Evolutionary conservation across 2,113 vertebrate species (phyloP).

Genomic region (Silurus asotus): DNA sequence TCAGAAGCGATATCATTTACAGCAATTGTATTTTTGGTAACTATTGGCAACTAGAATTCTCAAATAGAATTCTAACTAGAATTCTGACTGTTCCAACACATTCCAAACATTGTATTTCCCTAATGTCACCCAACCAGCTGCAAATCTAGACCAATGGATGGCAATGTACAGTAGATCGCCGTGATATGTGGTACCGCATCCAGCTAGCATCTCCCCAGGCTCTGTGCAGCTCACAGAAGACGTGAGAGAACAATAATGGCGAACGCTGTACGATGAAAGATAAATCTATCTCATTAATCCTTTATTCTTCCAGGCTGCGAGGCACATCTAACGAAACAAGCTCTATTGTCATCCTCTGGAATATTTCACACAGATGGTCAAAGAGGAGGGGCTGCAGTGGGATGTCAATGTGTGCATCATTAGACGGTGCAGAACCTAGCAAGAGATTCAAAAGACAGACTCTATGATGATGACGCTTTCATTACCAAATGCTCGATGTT

Average conservation of each 20-base stretch:
- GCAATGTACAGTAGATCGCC: slow-evolving; percentile 32
- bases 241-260: slow-evolving; percentile 69
- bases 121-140: neutral
- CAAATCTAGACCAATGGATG: slow-evolving; percentile 46
- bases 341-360: slow-evolving; percentile 60
- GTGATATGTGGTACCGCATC: slow-evolving; percentile 67
- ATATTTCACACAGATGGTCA: slow-evolving; percentile 71
- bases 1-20: neutral
- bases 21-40: neutral
- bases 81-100: neutral
- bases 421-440: slow-evolving; percentile 61
- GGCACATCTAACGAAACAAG: slow-evolving; percentile 67
- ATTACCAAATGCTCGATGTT: slow-evolving; percentile 66
- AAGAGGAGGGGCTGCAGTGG: slow-evolving; percentile 40
- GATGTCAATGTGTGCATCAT: slow-evolving; percentile 74
- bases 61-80: neutral
- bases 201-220: slow-evolving; percentile 65
- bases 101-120: neutral
- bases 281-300: slow-evolving; percentile 79
- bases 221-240: slow-evolving; percentile 68
- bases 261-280: slow-evolving; percentile 71
- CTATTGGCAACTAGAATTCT: neutral
- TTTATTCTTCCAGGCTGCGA: slow-evolving; percentile 69
- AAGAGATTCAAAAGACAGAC: slow-evolving; percentile 58
- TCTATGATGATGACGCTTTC: slow-evolving; percentile 66